phyloP scores from a whole-genome alignment of 1,140 invertebrate species.

The Drosophila neocordata region DNA sequence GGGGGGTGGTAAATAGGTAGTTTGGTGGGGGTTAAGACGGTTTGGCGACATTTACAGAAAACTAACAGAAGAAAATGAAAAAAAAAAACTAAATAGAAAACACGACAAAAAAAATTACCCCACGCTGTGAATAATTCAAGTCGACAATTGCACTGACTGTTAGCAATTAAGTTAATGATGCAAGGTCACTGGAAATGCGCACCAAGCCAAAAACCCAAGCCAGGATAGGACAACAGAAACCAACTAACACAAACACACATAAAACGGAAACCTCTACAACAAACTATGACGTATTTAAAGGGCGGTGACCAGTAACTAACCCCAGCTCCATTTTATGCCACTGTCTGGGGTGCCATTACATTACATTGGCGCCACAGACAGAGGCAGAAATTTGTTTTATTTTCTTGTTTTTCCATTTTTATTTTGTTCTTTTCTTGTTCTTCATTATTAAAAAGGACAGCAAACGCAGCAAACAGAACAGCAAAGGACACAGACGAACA shows the following conservation, averaged over 20 bases:
- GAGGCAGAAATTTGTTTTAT: conserved; percentile 29
- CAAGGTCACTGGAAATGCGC: conserved; percentile 76
- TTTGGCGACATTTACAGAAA: conserved; percentile 52
- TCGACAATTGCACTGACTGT: conserved; percentile 69
- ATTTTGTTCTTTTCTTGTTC: conserved; percentile 9
- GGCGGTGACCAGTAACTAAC: conserved; percentile 35
- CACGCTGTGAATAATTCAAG: conserved; percentile 71
- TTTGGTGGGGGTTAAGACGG: not conserved
- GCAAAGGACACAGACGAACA: not conserved
- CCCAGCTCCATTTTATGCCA: not conserved
- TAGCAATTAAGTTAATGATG: conserved; percentile 79
- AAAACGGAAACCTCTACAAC: not conserved
- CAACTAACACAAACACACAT: too few relatives aligned
- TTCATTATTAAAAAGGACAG: conserved; percentile 34
- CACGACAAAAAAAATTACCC: conserved; percentile 42
- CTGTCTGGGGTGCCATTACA: conserved; percentile 56
- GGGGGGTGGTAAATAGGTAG: not conserved
- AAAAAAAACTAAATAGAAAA: not conserved
- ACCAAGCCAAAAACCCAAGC: not conserved
- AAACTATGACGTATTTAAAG: conserved; percentile 55
- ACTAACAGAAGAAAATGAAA: conserved; percentile 12
- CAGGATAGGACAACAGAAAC: not conserved
- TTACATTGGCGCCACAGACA: conserved; percentile 63
- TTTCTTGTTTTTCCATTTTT: not conserved
- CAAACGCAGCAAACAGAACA: conserved; percentile 6